Percentiles rank a stretch among this genome's conserved stretches.
Conservation (phyloP, 2,888 invertebrate species). For the Dicyrtomina minuta region DNA sequence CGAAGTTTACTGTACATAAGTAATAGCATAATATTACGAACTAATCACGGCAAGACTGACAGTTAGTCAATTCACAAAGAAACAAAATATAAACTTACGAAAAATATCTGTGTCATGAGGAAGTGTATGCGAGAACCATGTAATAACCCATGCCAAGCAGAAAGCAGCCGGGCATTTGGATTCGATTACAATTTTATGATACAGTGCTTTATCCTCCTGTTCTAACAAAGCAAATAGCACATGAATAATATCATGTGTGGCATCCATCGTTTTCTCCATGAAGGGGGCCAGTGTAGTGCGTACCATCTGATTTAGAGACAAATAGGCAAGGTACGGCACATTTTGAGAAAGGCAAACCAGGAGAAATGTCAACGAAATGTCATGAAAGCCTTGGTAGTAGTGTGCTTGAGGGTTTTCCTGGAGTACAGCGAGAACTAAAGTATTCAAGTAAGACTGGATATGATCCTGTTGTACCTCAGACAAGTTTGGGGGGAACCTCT, state of each 20-base stretch:
- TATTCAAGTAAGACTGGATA: conserved; percentile 44
- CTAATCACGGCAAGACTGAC: no score
- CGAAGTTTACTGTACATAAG: no score
- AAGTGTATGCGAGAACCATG: conserved; percentile 52
- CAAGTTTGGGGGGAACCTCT: conserved; percentile 50
- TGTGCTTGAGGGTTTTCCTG: conserved; percentile 47
- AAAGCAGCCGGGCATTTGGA: conserved; percentile 50
- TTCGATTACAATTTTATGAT: conserved; percentile 48
- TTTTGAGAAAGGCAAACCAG: conserved; percentile 38
- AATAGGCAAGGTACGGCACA: conserved; percentile 48
- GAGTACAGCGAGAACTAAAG: conserved; percentile 46
- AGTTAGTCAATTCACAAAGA: no score
- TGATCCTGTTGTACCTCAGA: conserved; percentile 51
- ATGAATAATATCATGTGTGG: conserved; percentile 49
- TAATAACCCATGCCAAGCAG: conserved; percentile 51
- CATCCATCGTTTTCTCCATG: conserved; percentile 52
- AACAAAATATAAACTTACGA: no score
- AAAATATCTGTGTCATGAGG: conserved; percentile 50
- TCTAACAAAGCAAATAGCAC: conserved; percentile 48
- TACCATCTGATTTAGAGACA: conserved; percentile 49
- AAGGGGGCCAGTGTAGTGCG: conserved; percentile 44
- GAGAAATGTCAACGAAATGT: conserved; percentile 51
- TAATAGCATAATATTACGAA: no score
- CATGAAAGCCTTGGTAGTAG: conserved; percentile 53
- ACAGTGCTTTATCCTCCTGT: conserved; percentile 43